Percentiles rank a stretch among this genome's conserved stretches.
These are phyloP conservation scores for Sapajus apella DNA, from an alignment of 2,113 vertebrate species.

Conservation along the genomic window DNA sequence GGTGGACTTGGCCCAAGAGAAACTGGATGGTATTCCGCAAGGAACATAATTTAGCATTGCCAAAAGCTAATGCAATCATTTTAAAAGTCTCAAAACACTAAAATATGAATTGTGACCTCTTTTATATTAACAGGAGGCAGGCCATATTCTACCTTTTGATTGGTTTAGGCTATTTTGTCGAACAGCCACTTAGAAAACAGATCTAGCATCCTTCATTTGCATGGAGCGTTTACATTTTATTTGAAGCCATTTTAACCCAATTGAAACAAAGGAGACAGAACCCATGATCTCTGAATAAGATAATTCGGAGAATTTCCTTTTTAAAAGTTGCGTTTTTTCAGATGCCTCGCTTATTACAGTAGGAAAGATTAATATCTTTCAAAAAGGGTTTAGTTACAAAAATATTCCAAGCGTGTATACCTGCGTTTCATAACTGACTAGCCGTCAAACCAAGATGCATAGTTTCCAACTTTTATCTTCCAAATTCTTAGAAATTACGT, in stretches of 20 bases:
- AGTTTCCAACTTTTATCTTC: neutral
- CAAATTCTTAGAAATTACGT: neutral
- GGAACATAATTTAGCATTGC: neutral
- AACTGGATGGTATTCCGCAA: neutral
- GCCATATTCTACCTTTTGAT: neutral
- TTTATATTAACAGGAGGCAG: neutral
- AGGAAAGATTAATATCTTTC: neutral
- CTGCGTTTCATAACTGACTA: neutral
- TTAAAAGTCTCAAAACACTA: neutral
- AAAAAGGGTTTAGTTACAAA: neutral
- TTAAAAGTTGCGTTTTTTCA: neutral
- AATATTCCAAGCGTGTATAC: neutral
- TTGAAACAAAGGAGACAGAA: too few species aligned
- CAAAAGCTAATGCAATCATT: neutral
- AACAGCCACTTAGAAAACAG: neutral
- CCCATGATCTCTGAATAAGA: fast-evolving
- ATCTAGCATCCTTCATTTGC: constrained; percentile 16
- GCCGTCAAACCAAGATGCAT: neutral
- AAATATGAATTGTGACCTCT: fast-evolving
- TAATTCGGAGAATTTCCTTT: neutral
- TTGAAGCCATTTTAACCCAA: neutral
- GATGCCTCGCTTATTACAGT: neutral
- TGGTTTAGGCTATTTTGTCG: neutral
- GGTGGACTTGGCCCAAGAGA: fast-evolving
- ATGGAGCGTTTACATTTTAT: fast-evolving